These are phyloP conservation scores for Jacana jacana DNA, from an alignment of 2,113 vertebrate species.

Conservation along the genomic window DNA sequence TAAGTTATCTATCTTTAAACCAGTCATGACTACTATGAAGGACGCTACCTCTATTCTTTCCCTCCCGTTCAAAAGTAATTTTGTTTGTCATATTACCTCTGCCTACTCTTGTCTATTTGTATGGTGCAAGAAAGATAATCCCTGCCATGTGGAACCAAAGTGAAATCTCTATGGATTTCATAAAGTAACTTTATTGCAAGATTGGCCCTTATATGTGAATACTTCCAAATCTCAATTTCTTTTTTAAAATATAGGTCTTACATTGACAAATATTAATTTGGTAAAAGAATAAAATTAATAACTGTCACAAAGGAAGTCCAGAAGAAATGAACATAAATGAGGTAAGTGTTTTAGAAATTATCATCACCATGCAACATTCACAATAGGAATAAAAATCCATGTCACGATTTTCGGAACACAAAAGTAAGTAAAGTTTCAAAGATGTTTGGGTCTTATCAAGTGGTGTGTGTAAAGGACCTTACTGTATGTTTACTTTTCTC, in stretches of 20 bases:
- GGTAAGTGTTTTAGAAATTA: background rate
- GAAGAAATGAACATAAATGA: background rate
- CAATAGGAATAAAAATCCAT: background rate
- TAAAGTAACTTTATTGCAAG: background rate
- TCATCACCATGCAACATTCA: background rate
- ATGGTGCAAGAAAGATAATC: background rate
- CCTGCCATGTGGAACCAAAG: background rate
- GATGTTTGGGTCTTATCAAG: background rate
- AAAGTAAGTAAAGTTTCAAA: background rate
- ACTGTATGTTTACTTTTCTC: background rate
- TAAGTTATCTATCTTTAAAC: background rate
- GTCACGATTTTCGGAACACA: background rate
- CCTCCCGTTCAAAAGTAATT: background rate
- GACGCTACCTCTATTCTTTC: background rate
- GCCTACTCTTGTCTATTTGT: background rate
- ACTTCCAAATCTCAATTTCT: background rate
- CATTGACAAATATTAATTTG: background rate
- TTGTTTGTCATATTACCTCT: background rate
- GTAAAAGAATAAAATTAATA: background rate
- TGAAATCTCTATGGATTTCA: background rate
- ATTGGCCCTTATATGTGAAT: background rate
- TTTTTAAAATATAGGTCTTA: background rate
- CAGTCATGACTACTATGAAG: background rate
- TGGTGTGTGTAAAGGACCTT: accelerated
- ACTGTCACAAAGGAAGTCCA: background rate